phyloP scores from a whole-genome alignment of 1,140 invertebrate genomes.

The Drosophila parvula region DNA sequence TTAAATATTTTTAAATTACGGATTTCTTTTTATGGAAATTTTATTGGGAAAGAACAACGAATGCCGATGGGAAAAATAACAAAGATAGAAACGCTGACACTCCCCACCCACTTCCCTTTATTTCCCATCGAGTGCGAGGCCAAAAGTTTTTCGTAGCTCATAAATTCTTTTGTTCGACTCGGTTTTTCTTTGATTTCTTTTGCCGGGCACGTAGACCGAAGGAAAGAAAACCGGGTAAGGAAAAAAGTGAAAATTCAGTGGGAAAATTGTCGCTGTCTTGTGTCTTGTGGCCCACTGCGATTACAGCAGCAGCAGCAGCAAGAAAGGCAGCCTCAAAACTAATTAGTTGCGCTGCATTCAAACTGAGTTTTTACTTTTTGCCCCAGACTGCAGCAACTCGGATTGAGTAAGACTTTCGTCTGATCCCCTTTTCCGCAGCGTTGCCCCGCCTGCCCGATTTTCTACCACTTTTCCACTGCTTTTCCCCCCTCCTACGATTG shows the following conservation, averaged over 20 bases:
- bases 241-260: slow-evolving; percentile 78
- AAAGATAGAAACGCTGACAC: slow-evolving; percentile 44
- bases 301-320: slow-evolving; percentile 43
- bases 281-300: slow-evolving; percentile 60
- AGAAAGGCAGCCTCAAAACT: slow-evolving; percentile 64
- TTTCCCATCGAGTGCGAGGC: slow-evolving; percentile 29
- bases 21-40: slow-evolving; percentile 71
- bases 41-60: slow-evolving; percentile 60
- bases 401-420: slow-evolving; percentile 76
- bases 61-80: slow-evolving; percentile 69
- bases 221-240: slow-evolving; percentile 42
- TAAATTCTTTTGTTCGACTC: slow-evolving; percentile 73
- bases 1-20: slow-evolving; percentile 61
- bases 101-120: slow-evolving; percentile 10
- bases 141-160: slow-evolving; percentile 68
- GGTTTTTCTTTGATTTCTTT: slow-evolving; percentile 70
- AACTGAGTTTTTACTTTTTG: slow-evolving; percentile 68
- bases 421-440: slow-evolving; percentile 22
- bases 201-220: slow-evolving; percentile 23
- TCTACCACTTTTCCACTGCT: neutral
- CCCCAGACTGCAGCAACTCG: slow-evolving; percentile 39
- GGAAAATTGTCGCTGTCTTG: slow-evolving; percentile 77
- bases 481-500: slow-evolving; percentile 9
- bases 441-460: slow-evolving; percentile 4
- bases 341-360: slow-evolving; percentile 77